Evolutionary conservation across 2,888 invertebrate genomes (phyloP).

Genomic region (Strigamia maritima): DNA sequence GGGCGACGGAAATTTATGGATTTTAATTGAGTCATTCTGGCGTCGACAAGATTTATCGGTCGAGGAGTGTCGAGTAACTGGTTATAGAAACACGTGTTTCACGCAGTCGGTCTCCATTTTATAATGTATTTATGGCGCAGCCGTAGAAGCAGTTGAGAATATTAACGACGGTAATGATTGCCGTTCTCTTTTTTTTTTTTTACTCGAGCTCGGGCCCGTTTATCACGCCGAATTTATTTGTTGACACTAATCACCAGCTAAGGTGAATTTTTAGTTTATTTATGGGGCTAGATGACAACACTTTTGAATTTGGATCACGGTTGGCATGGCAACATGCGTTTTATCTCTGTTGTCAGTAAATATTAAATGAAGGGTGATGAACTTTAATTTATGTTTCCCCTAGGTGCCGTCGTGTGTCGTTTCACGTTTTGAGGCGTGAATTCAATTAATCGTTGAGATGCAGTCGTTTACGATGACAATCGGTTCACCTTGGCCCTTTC

Average conservation of each 20-base stretch:
- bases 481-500: background rate
- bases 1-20: background rate
- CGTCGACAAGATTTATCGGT: background rate
- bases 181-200: background rate
- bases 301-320: background rate
- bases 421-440: background rate
- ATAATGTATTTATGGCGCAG: background rate
- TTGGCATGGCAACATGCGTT: background rate
- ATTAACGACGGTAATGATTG: slow-evolving; percentile 4
- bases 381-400: slow-evolving; percentile 4
- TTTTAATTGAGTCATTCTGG: slow-evolving; percentile 4
- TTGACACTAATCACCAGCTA: background rate
- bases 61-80: background rate
- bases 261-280: background rate
- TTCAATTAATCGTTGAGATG: slow-evolving; percentile 4
- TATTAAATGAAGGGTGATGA: background rate
- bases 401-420: background rate
- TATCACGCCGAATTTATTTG: background rate
- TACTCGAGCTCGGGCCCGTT: background rate
- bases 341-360: background rate
- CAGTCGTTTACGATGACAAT: background rate
- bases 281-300: background rate
- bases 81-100: slow-evolving; percentile 4
- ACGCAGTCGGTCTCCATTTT: background rate
- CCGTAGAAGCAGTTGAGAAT: background rate